Base-by-base conservation (phyloP, 2,888 invertebrate species). In the Eupithecia pulchellata region DNA sequence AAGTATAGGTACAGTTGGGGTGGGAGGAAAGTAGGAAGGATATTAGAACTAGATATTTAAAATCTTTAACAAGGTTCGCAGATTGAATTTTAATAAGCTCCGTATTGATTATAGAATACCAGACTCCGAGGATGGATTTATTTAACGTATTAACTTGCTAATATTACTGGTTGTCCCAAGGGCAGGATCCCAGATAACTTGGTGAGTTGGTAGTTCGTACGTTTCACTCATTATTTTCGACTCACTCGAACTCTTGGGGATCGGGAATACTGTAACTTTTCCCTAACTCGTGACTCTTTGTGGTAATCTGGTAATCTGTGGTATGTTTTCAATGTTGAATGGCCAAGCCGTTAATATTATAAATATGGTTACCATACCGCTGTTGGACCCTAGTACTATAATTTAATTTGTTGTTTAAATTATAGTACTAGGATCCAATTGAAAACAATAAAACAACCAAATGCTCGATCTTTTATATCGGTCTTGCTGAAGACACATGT, bases 261-360 rank as follows among this genome's bases (percentile, higher is more conserved):
- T 82, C 76, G 76, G 79, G 78, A 82, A 81, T 81, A 80, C 81
- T 79, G 79, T 78, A 89, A 89, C 86, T 89, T 88, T 86, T 82
- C 80, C 80, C 79, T 81, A 86, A 87, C 88, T 88, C 83, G 81
- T 84, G 84, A 84, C 83, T 86, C 85, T 82, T 87, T 88, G 88
- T 85, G 86, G 81, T 85, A 88, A 86, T 85, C 85, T 85, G 86
- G 81, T 85, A 88, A 86, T 85, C 85, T 82, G 36, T 61, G 25
- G 61, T 34, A 52, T 61, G 20, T 84, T 78, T 77, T 71, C 52
- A 13, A 52, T 66, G 83, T 83, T 82, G 72, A 78, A 76, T 73
- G 78, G 80, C 81, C 81, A 4, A 30, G 20, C 32, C 30, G 83
- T 85, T 87, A 84, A 85, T 84, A 84, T 83, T 80, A 76, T 75